Evolutionary conservation across 1,140 invertebrate genomes (phyloP).

Genomic region (Propsilocerus akamusi): DNA sequence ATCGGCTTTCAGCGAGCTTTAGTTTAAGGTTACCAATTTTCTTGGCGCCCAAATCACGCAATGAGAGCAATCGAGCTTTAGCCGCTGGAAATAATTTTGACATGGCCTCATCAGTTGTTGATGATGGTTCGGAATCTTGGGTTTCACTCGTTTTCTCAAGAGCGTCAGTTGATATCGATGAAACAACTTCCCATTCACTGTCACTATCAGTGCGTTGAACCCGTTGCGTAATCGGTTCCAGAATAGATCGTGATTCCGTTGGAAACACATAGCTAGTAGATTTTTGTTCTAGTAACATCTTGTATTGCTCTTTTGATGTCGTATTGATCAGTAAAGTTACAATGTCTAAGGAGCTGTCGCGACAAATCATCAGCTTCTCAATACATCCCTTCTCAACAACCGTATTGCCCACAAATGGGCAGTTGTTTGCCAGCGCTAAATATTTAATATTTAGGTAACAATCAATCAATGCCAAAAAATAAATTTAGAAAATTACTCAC

Average conservation of each 20-base stretch:
- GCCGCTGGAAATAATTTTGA: conserved; percentile 26
- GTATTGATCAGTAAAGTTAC: conserved; percentile 47
- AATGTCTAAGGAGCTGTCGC: conserved; percentile 43
- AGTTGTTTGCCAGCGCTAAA: conserved; percentile 36
- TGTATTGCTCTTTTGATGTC: conserved; percentile 37
- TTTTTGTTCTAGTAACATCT: conserved; percentile 40
- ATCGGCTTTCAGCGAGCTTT: conserved; percentile 36
- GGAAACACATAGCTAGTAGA: conserved; percentile 36
- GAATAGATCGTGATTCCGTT: conserved; percentile 21
- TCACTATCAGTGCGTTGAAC: too few relatives aligned
- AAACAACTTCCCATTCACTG: conserved; percentile 24
- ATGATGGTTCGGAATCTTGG: conserved; percentile 5
- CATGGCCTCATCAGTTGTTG: conserved; percentile 10
- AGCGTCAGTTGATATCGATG: conserved; percentile 11
- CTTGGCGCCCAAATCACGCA: conserved; percentile 45
- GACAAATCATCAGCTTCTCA: conserved; percentile 37
- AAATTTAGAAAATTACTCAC: background rate
- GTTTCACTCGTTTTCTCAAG: background rate
- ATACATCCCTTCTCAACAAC: conserved; percentile 36
- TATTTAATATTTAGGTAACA: background rate
- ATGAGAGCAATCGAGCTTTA: conserved; percentile 35
- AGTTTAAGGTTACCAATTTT: conserved; percentile 42
- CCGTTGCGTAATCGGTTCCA: conserved; percentile 11
- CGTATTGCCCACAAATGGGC: conserved; percentile 42
- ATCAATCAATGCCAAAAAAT: background rate